phyloP scores from a whole-genome alignment of 2,113 vertebrate genomes.

The Acinonyx jubatus region DNA sequence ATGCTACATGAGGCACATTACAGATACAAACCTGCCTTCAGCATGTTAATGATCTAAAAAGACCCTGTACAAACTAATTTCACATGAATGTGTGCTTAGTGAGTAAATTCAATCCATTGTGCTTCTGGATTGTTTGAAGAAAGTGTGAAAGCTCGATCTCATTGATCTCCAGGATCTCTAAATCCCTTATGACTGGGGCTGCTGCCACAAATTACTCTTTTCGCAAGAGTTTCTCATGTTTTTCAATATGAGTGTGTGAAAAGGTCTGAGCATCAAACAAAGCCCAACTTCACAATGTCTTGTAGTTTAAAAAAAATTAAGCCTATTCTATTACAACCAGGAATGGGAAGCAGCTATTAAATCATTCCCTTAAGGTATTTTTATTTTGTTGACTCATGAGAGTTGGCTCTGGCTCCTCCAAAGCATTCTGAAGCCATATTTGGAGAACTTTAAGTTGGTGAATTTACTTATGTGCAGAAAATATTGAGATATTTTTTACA shows the following conservation, averaged over 20 bases:
- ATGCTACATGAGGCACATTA: neutral
- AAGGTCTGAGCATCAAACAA: slow-evolving; percentile 28
- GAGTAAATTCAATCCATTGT: neutral
- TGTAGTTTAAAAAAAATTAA: slow-evolving; percentile 52
- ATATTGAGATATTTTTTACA: slow-evolving; percentile 65
- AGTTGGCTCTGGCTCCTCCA: slow-evolving; percentile 75
- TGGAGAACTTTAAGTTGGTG: slow-evolving; percentile 81
- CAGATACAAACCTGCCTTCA: neutral
- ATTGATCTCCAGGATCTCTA: neutral
- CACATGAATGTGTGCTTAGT: neutral
- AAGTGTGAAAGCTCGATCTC: neutral
- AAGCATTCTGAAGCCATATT: slow-evolving; percentile 78
- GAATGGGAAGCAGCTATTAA: slow-evolving; percentile 83
- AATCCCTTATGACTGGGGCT: neutral
- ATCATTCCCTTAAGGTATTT: slow-evolving; percentile 83
- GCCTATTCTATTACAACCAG: slow-evolving; percentile 78
- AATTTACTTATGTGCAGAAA: slow-evolving; percentile 79
- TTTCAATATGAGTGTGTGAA: neutral
- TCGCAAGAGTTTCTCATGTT: neutral
- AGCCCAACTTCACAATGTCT: slow-evolving; percentile 35
- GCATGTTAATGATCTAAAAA: neutral
- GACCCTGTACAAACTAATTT: neutral
- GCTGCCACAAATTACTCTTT: neutral
- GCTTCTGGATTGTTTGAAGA: neutral
- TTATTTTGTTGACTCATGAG: slow-evolving; percentile 85